Conservation (phyloP, 2,113 vertebrate species). For the Thalassoma bifasciatum region DNA sequence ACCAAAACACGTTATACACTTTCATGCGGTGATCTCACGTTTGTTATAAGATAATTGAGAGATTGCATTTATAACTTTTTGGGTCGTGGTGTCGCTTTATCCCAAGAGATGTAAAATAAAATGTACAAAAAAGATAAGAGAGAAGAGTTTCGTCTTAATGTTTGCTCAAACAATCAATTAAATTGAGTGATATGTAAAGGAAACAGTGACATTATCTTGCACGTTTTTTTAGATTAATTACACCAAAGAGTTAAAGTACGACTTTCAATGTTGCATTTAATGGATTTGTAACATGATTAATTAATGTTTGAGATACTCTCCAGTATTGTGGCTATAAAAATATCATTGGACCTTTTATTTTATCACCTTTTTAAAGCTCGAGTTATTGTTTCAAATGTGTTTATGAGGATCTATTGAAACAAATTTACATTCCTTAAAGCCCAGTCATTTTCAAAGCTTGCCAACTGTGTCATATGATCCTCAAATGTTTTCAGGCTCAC, state of each 20-base stretch:
- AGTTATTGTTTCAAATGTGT: slow-evolving; percentile 15
- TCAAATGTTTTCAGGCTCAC: not conserved
- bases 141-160: not conserved
- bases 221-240: not conserved
- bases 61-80: not conserved
- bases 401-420: slow-evolving; percentile 20
- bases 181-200: no score
- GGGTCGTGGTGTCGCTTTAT: not conserved
- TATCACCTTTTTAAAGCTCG: not conserved
- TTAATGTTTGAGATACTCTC: not conserved
- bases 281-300: not conserved
- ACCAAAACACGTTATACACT: slow-evolving; percentile 13
- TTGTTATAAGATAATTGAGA: not conserved
- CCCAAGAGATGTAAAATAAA: slow-evolving; percentile 1
- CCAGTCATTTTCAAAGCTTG: slow-evolving; percentile 7
- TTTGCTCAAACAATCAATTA: not conserved
- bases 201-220: no score
- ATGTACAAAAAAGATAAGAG: not conserved
- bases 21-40: not conserved
- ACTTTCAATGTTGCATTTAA: slow-evolving; percentile 6
- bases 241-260: not conserved
- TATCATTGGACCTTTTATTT: not conserved
- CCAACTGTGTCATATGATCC: slow-evolving; percentile 21
- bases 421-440: slow-evolving; percentile 8
- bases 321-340: not conserved